Evolutionary conservation across 2,797 vertebrate species (phyloP).

Genomic region (Phrynocephalus forsythii): DNA sequence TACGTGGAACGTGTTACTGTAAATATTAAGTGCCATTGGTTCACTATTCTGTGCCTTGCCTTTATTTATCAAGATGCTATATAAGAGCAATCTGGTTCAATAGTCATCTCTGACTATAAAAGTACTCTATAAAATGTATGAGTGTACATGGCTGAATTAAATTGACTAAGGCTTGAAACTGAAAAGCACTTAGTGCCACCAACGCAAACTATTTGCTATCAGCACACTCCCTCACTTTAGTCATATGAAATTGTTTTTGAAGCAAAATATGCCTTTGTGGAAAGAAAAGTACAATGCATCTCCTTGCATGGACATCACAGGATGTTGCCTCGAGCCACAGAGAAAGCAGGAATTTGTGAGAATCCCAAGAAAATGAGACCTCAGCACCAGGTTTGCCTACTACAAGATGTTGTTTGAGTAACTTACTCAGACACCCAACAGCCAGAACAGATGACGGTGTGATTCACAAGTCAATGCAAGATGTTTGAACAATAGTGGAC

Average conservation of each 20-base stretch:
- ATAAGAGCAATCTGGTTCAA: background rate
- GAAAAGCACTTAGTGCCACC: background rate
- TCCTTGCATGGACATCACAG: too few relatives aligned
- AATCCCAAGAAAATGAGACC: too few relatives aligned
- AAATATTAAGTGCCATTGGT: background rate
- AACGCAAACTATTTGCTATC: background rate
- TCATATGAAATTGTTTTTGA: conserved; percentile 1
- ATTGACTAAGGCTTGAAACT: background rate
- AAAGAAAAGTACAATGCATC: background rate
- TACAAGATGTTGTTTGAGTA: too few relatives aligned
- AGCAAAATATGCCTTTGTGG: background rate
- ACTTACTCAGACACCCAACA: too few relatives aligned
- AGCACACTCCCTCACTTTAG: background rate
- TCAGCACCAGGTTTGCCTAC: too few relatives aligned
- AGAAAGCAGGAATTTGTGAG: too few relatives aligned
- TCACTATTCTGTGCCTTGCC: background rate
- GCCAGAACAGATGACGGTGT: too few relatives aligned
- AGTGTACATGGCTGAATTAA: background rate
- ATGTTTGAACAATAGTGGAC: too few relatives aligned
- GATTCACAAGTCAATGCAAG: too few relatives aligned
- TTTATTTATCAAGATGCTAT: background rate
- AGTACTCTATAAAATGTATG: background rate
- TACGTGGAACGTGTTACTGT: background rate
- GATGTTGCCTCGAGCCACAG: too few relatives aligned
- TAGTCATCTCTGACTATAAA: background rate